Evolutionary conservation across 2,888 invertebrate genomes (phyloP).

Genomic region (Tenthredo mesomela): DNA sequence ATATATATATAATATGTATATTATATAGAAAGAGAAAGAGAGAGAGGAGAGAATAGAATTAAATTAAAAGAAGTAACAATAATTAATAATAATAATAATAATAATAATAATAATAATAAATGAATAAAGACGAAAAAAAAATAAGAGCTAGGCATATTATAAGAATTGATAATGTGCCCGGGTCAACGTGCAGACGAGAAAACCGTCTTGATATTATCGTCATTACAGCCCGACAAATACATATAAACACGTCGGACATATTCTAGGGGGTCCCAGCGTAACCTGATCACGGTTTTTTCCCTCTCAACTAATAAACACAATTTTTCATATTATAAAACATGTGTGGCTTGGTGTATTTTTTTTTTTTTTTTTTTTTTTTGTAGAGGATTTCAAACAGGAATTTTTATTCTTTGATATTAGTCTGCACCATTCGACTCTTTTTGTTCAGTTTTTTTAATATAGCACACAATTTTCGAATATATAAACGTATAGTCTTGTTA

Average conservation of each 20-base stretch:
- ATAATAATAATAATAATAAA: neutral
- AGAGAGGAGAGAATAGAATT: neutral
- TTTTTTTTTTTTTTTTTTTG: neutral
- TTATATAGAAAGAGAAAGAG: neutral
- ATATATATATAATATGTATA: too few species aligned
- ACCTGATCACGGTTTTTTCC: too few species aligned
- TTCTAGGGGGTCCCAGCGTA: too few species aligned
- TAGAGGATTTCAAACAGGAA: neutral
- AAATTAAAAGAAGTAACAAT: neutral
- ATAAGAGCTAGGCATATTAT: neutral
- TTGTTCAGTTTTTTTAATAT: neutral
- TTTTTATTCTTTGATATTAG: neutral
- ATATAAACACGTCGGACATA: constrained; percentile 3
- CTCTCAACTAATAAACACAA: neutral
- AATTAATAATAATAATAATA: neutral
- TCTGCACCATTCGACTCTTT: too few species aligned
- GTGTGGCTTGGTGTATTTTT: neutral
- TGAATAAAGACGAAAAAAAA: neutral
- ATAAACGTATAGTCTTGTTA: neutral
- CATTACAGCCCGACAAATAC: neutral
- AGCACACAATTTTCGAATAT: neutral
- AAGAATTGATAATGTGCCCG: constrained; percentile 41
- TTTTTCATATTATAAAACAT: neutral
- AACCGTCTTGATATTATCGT: constrained; percentile 14
- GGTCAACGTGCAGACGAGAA: constrained; percentile 40